phyloP scores from a whole-genome alignment of 2,888 invertebrate genomes.

The Allacma fusca region DNA sequence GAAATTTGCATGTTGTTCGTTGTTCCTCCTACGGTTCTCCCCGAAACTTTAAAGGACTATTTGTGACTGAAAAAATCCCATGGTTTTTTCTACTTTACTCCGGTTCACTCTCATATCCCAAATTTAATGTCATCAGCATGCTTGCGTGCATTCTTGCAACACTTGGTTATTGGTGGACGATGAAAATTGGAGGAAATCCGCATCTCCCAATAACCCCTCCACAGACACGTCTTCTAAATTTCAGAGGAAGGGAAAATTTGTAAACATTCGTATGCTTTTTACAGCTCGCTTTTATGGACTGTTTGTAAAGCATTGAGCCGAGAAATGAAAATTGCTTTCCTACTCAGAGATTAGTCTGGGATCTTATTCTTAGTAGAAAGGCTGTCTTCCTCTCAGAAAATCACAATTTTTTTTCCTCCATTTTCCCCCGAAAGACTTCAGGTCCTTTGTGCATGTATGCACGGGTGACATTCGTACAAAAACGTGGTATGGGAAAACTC shows the following conservation, averaged over 20 bases:
- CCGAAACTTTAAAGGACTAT: too few relatives aligned
- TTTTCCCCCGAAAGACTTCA: too few relatives aligned
- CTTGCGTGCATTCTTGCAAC: background rate
- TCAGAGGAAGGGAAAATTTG: background rate
- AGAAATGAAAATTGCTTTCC: background rate
- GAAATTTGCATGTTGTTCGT: background rate
- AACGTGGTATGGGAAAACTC: too few relatives aligned
- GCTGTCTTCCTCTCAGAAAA: background rate
- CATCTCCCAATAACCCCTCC: background rate
- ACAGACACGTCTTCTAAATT: too few relatives aligned
- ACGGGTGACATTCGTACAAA: too few relatives aligned
- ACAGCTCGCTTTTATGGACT: constrained; percentile 10
- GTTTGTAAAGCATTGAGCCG: background rate
- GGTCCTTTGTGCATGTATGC: too few relatives aligned
- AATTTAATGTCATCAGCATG: background rate
- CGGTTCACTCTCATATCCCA: background rate
- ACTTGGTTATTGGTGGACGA: background rate
- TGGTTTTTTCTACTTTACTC: too few relatives aligned
- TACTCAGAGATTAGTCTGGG: background rate
- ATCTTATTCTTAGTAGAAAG: background rate
- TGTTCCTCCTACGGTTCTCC: too few relatives aligned
- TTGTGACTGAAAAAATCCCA: too few relatives aligned
- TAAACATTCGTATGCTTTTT: constrained; percentile 16
- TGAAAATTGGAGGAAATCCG: constrained; percentile 7
- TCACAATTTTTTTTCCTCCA: too few relatives aligned